Evolutionary conservation across 2,888 invertebrate genomes (phyloP).

Genomic region (Ophion ventricosus): DNA sequence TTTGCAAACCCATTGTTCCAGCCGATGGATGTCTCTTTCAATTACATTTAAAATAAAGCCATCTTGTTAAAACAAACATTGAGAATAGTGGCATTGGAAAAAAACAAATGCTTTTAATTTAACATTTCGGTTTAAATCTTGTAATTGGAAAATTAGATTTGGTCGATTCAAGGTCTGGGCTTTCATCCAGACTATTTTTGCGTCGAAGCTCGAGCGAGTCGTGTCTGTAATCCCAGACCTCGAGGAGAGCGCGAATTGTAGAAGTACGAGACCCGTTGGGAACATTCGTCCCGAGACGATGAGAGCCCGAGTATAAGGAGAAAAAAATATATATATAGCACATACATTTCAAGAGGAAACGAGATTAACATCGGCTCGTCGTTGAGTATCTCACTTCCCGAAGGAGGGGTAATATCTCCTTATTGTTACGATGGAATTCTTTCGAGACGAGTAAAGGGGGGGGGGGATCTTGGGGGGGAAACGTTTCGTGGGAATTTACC

Average conservation of each 20-base stretch:
- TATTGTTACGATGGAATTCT: slow-evolving; percentile 69
- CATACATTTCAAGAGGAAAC: slow-evolving; percentile 67
- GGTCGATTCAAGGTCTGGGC: background rate
- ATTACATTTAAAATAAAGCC: background rate
- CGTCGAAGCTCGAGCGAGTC: background rate
- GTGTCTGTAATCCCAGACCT: background rate
- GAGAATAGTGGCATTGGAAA: background rate
- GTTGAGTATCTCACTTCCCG: slow-evolving; percentile 66
- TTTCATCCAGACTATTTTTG: background rate
- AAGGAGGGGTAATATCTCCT: slow-evolving; percentile 61
- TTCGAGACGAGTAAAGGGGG: slow-evolving; percentile 14
- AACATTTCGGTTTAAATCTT: background rate
- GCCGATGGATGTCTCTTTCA: no score
- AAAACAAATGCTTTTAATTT: background rate
- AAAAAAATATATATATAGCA: slow-evolving; percentile 58
- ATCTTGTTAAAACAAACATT: background rate
- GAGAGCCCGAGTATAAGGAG: slow-evolving; percentile 14
- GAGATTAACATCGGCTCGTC: slow-evolving; percentile 68
- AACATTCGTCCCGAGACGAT: slow-evolving; percentile 42
- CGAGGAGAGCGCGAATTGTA: slow-evolving; percentile 2
- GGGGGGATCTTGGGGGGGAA: slow-evolving; percentile 68
- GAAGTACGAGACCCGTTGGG: background rate
- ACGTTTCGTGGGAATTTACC: slow-evolving; percentile 82
- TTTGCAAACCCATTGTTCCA: background rate
- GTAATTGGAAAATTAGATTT: slow-evolving; percentile 21